Conservation (phyloP, 2,113 vertebrate species). For the Pogonocichla stellata region DNA sequence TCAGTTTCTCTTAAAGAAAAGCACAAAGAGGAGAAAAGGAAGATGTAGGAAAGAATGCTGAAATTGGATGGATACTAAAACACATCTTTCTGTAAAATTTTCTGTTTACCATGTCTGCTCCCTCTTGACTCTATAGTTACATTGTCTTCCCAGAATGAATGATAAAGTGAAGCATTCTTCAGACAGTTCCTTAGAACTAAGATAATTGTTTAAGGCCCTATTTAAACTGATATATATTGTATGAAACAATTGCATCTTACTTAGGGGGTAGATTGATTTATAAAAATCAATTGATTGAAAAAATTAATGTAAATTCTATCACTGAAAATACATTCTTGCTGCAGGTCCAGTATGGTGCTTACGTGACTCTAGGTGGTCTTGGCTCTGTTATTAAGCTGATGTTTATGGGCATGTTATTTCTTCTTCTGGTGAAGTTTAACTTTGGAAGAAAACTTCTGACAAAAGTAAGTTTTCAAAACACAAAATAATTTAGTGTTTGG, state of each 20-base stretch:
- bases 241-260: background rate
- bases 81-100: background rate
- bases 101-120: background rate
- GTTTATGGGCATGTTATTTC: slow-evolving; percentile 89
- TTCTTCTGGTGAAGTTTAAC: slow-evolving; percentile 86
- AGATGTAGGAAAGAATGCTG: background rate
- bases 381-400: slow-evolving; percentile 83
- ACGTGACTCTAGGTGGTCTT: slow-evolving; percentile 82
- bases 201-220: background rate
- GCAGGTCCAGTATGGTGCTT: slow-evolving; percentile 91
- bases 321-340: background rate
- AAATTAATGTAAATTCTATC: background rate
- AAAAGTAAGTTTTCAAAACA: slow-evolving; percentile 79
- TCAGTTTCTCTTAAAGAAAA: background rate
- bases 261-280: background rate
- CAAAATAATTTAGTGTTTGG: background rate
- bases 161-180: background rate
- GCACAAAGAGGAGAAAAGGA: background rate
- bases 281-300: background rate
- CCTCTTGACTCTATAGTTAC: background rate
- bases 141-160: background rate
- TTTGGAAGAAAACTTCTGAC: slow-evolving; percentile 89
- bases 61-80: background rate
- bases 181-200: background rate
- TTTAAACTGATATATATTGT: background rate